Percentiles rank a stretch among this genome's conserved stretches.
phyloP scores from a whole-genome alignment of 2,797 vertebrate species.

The Danio aesculapii region DNA sequence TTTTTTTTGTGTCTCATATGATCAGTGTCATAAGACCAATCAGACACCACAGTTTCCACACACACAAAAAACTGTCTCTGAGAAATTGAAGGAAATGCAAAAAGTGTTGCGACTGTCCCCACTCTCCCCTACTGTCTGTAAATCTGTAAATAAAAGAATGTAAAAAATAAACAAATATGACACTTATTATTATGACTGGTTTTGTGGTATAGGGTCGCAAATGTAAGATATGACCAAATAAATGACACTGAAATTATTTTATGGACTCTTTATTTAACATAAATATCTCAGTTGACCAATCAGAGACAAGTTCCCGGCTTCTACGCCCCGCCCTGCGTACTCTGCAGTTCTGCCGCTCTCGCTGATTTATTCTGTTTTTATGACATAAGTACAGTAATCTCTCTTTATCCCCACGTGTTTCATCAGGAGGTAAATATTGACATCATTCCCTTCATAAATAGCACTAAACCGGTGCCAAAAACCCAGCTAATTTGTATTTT shows the following conservation, averaged over 20 bases:
- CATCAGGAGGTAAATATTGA: constrained; percentile 18
- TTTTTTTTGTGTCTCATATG: too few relatives aligned
- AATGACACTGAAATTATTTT: neutral
- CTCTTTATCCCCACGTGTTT: constrained; percentile 17
- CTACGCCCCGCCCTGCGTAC: constrained; percentile 5
- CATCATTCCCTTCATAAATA: neutral
- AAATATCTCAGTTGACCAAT: neutral
- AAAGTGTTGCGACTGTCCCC: too few relatives aligned
- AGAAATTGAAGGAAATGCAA: too few relatives aligned
- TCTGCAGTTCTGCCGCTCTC: neutral
- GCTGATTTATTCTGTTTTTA: neutral
- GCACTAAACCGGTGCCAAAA: neutral
- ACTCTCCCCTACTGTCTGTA: too few relatives aligned
- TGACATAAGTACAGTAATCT: constrained; percentile 26
- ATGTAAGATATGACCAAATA: neutral
- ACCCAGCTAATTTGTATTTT: neutral
- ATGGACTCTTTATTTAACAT: neutral
- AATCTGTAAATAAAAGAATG: too few relatives aligned
- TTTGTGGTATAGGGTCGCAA: too few relatives aligned
- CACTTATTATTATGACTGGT: too few relatives aligned
- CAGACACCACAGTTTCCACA: too few relatives aligned
- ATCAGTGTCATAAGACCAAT: too few relatives aligned
- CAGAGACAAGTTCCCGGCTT: neutral
- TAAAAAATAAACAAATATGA: too few relatives aligned
- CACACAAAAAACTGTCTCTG: too few relatives aligned